Conservation (phyloP, 2,113 vertebrate species). For the Rhynchomys soricoides region DNA sequence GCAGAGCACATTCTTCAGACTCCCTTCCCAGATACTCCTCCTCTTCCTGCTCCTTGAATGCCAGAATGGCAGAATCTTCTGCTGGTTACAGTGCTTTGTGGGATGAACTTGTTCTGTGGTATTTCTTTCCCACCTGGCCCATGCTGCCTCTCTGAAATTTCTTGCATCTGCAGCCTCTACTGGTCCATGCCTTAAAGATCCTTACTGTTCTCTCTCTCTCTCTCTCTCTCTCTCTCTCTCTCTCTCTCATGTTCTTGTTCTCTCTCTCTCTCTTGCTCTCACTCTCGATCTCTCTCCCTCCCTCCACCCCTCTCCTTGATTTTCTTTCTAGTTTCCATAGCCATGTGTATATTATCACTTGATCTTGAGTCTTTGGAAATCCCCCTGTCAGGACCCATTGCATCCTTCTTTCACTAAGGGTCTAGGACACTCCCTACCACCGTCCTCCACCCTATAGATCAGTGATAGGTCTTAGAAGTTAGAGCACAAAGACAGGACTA, state of each 20-base stretch:
- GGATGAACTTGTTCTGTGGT: not conserved
- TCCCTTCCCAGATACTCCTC: not conserved
- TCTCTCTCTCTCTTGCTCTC: not conserved
- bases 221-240: not conserved
- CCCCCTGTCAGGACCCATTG: not conserved
- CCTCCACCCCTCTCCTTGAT: not conserved
- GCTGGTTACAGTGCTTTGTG: not conserved
- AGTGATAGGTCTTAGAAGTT: not conserved
- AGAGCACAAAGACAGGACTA: not conserved
- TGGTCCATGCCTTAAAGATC: not conserved
- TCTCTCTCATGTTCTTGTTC: not conserved
- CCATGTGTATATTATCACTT: not conserved
- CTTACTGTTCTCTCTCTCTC: not conserved
- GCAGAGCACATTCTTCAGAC: not conserved
- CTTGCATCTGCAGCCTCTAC: not conserved
- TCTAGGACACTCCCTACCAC: too few species aligned
- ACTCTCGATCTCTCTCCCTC: not conserved
- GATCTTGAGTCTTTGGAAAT: not conserved
- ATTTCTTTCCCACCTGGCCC: not conserved
- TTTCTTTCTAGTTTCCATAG: not conserved
- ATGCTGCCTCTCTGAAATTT: not conserved
- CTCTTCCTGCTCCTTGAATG: not conserved
- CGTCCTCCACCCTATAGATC: not conserved
- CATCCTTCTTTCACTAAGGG: too few species aligned
- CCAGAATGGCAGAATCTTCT: not conserved